Conservation (phyloP, 1,140 invertebrate genomes). For the Telenomus remus region DNA sequence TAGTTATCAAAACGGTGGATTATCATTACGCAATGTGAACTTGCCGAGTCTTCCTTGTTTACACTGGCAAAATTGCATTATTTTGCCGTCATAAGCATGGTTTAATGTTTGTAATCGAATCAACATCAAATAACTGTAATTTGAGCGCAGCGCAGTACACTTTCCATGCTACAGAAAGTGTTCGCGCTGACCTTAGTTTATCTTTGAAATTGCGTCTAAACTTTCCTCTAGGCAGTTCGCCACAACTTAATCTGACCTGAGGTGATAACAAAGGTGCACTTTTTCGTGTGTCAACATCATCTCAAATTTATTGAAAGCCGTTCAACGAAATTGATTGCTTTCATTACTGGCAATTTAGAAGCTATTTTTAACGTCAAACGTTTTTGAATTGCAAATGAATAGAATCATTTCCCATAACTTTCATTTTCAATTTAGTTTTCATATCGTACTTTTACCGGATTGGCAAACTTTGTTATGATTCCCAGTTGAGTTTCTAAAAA, state of each 20-base stretch:
- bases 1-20: neutral
- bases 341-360: too few species aligned
- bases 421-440: too few species aligned
- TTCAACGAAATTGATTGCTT: too few species aligned
- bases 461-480: too few species aligned
- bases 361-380: too few species aligned
- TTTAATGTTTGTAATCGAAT: conserved; percentile 35
- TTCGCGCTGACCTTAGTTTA: conserved; percentile 39
- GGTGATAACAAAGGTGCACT: neutral
- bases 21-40: conserved; percentile 25
- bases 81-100: conserved; percentile 19
- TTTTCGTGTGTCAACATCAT: too few species aligned
- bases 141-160: conserved; percentile 31
- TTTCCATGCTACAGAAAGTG: conserved; percentile 47
- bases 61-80: conserved; percentile 16
- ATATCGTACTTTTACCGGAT: too few species aligned
- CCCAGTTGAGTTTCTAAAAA: too few species aligned
- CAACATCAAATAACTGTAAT: conserved; percentile 49
- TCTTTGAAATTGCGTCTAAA: conserved; percentile 36
- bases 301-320: too few species aligned
- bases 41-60: conserved; percentile 32
- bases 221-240: conserved; percentile 29
- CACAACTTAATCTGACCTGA: conserved; percentile 1
- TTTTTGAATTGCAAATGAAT: too few species aligned
- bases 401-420: too few species aligned